Percentiles rank a stretch among this genome's conserved stretches.
These are phyloP conservation scores for Lagorchestes hirsutus DNA, from an alignment of 2,797 vertebrate genomes.

Conservation along the genomic window DNA sequence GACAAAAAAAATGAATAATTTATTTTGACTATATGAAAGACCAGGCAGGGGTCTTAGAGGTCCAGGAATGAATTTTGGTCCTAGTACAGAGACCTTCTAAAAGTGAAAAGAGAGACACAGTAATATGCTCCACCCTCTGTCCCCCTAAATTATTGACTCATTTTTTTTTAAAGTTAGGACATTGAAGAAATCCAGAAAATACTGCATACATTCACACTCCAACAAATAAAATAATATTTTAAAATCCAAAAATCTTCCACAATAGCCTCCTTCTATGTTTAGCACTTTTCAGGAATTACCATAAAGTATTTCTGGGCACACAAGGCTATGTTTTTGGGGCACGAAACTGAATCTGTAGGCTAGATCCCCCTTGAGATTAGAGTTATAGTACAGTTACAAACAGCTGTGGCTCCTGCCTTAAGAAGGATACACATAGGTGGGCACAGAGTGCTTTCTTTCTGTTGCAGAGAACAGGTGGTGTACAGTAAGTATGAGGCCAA, in stretches of 20 bases:
- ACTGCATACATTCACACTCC: conserved; percentile 53
- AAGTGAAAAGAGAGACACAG: conserved; percentile 13
- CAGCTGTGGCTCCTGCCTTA: conserved; percentile 60
- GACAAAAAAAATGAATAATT: conserved; percentile 8
- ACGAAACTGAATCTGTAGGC: conserved; percentile 49
- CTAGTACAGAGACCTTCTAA: conserved; percentile 25
- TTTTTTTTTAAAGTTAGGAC: background rate
- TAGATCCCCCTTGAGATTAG: conserved; percentile 34
- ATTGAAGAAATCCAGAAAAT: conserved; percentile 48
- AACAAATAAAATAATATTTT: conserved; percentile 15
- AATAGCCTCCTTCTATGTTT: conserved; percentile 60
- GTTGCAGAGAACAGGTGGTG: conserved; percentile 59
- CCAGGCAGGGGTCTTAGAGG: conserved; percentile 12
- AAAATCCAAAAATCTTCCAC: conserved; percentile 62
- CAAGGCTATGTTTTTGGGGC: conserved; percentile 54
- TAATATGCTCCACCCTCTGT: background rate
- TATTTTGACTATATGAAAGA: conserved; percentile 11
- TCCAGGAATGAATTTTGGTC: conserved; percentile 35
- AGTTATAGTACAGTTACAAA: conserved; percentile 64
- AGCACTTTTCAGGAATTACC: conserved; percentile 50
- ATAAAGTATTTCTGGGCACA: conserved; percentile 52
- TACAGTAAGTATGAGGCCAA: background rate
- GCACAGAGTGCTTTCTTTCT: conserved; percentile 62
- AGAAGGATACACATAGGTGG: conserved; percentile 64
- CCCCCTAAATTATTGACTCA: background rate